Evolutionary conservation across 2,888 invertebrate genomes (phyloP), one percentile per base, ranked within the genome.

Genomic region (Augiades crinisus): DNA sequence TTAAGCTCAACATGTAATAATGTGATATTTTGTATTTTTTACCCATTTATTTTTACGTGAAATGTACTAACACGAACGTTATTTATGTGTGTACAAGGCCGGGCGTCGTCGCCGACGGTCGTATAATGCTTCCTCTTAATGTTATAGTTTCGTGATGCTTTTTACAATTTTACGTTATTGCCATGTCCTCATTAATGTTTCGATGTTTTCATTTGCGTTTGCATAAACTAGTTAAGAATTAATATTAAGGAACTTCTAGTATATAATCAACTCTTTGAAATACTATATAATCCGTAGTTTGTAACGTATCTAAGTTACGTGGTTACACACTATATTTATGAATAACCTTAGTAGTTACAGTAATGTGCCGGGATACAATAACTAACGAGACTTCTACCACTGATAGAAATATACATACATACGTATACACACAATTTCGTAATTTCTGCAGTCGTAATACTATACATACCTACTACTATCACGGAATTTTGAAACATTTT

Each of bases 11-110:
- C 89, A 81, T 80, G 77, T 86, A 87, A 85, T 81, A 81, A 84
- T 88, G 90, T 90, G 90, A 90, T 90, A 90, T 90, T 90, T 88
- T 88, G 79, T 82, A 80, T 81, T 83, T 80, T 82, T 81, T 78
- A 72, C 79, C 81, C 74, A 75, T 78, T 84, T 78, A 76, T 68
- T 82, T 80, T 76, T 73, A 75, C 69, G 70, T 72, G 68, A 71
- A 71, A 62, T 75, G 72, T 71, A 75, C 72, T 75, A 72, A 78
- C 68, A 62, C 65, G 61, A 65, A 64, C 72, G 72, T 75, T 81
- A 81, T 82, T 79, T 80, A 76, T 77, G 73, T 68, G 69, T 74
- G 70, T 80, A 79, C 68, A 7, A 43, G 27, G 36, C 2, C 38
- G 72, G 62, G 64, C 65, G 67, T 70, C 73, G 69, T 4, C 8